phyloP scores from a whole-genome alignment of 2,888 invertebrate species.

The Physocephala rufipes region DNA sequence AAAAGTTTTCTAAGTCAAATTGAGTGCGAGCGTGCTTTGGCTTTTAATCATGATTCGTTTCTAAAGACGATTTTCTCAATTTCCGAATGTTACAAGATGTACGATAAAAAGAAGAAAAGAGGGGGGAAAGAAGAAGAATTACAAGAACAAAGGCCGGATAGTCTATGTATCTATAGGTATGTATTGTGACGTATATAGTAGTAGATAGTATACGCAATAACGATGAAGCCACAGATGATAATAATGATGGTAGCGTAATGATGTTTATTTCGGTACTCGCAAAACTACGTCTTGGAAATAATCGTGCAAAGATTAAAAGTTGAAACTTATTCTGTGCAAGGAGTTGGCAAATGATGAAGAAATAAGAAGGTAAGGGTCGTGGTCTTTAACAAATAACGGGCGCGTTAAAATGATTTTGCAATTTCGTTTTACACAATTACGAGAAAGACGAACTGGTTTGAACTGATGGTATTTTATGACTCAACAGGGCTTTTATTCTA shows the following conservation, averaged over 20 bases:
- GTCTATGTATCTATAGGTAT: too few relatives aligned
- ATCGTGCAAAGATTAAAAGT: too few relatives aligned
- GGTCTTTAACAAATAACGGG: too few relatives aligned
- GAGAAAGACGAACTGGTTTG: background rate
- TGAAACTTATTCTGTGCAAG: too few relatives aligned
- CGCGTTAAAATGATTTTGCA: conserved; percentile 28
- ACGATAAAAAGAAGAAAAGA: background rate
- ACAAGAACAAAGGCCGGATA: background rate
- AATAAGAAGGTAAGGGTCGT: too few relatives aligned
- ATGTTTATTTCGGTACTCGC: too few relatives aligned
- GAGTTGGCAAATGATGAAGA: background rate
- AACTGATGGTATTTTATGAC: conserved; percentile 31
- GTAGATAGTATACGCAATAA: background rate
- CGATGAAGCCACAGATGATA: background rate
- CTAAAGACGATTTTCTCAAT: conserved; percentile 18
- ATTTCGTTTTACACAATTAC: background rate
- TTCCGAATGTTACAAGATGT: background rate
- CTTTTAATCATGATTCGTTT: conserved; percentile 37
- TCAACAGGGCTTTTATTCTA: background rate
- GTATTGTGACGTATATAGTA: background rate
- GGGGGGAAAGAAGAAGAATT: background rate
- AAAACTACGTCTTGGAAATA: too few relatives aligned
- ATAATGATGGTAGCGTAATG: too few relatives aligned
- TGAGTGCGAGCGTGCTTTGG: conserved; percentile 39
- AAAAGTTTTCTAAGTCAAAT: conserved; percentile 40